Base-by-base conservation (phyloP, 1,140 invertebrate genomes). In the Hyles vespertilio region DNA sequence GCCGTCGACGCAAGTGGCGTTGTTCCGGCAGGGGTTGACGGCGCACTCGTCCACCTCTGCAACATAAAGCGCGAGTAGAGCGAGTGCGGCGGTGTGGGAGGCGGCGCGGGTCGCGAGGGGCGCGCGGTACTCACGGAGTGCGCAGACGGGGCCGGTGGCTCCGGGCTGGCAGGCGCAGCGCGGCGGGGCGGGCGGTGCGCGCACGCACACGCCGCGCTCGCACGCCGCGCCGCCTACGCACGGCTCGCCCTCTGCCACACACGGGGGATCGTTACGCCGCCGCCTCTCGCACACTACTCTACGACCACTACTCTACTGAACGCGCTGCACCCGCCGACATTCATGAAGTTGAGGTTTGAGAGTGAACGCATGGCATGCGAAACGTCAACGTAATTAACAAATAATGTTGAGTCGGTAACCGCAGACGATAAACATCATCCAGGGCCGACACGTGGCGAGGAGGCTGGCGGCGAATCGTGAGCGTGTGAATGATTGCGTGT, bases 1-100 rank as follows among this genome's bases (percentile, higher is more conserved):
- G 3, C 93, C 92, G 69, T 95, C 94, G 1, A 94, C 89, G 81
- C 97, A 98, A 10, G 94, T 96, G 12, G 94, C 95, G 8, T 95
- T 95, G 74, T 96, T 93, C 9, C 92, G 91, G 88, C 98, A 99
- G 0, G 97, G 97, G 63, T 93, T 92, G 8, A 92, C 91, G 59
- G 93, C 93, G 82, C 93, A 96, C 69, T 95, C 94, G 75, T 95
- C 94, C n/a, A 94, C 91, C 72, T 95, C 95, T 76, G 94, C 92
- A 54, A 79, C 3, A 33, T n/a, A 65, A 58, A 50, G 32, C 32
- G 34, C 10, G 32, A 3, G 32, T 34, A n/a, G n/a, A 32, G 5
- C 6, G 2, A 3, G 10, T 10, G 7, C 22, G 2, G 5, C 11
- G 12, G 7, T 12, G 12, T 22, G n/a, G 7, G n/a, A 22, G 3